phyloP scores from a whole-genome alignment of 2,113 vertebrate species.

The Atherinomorus stipes region DNA sequence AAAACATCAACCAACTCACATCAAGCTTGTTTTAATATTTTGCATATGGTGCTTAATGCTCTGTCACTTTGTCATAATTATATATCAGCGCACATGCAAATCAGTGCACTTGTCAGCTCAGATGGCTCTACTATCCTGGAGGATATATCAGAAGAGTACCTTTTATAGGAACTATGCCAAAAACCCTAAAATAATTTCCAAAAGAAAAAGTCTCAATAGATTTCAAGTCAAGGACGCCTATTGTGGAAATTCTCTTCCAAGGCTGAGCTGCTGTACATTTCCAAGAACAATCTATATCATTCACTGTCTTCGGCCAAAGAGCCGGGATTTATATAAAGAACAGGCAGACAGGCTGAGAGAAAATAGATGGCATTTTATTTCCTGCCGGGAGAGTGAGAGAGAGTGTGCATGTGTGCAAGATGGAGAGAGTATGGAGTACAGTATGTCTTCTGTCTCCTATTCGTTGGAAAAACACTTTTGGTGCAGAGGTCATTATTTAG shows the following conservation, averaged over 20 bases:
- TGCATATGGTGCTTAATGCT: constrained; percentile 45
- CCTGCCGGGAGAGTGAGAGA: constrained; percentile 46
- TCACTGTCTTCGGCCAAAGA: constrained; percentile 68
- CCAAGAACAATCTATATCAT: constrained; percentile 75
- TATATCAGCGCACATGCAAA: constrained; percentile 44
- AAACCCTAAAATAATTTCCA: constrained; percentile 47
- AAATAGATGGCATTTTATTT: constrained; percentile 76
- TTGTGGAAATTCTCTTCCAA: constrained; percentile 56
- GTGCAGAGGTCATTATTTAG: constrained; percentile 78
- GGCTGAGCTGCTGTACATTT: constrained; percentile 59
- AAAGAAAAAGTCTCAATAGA: constrained; percentile 51
- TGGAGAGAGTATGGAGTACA: constrained; percentile 58
- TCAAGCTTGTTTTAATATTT: constrained; percentile 11
- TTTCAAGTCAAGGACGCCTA: constrained; percentile 67
- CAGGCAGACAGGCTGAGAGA: constrained; percentile 58
- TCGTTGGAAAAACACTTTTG: constrained; percentile 61
- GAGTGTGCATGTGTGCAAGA: constrained; percentile 21
- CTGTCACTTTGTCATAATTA: constrained; percentile 51
- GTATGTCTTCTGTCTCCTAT: constrained; percentile 62
- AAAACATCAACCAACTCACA: constrained; percentile 30
- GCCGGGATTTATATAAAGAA: constrained; percentile 71
- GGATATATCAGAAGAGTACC: constrained; percentile 24
- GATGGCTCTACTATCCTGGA: constrained; percentile 1
- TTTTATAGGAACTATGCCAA: constrained; percentile 37
- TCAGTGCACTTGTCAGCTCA: constrained; percentile 41